Base-by-base conservation (phyloP, 2,888 invertebrate species). In the Epistrophe grossulariae region DNA sequence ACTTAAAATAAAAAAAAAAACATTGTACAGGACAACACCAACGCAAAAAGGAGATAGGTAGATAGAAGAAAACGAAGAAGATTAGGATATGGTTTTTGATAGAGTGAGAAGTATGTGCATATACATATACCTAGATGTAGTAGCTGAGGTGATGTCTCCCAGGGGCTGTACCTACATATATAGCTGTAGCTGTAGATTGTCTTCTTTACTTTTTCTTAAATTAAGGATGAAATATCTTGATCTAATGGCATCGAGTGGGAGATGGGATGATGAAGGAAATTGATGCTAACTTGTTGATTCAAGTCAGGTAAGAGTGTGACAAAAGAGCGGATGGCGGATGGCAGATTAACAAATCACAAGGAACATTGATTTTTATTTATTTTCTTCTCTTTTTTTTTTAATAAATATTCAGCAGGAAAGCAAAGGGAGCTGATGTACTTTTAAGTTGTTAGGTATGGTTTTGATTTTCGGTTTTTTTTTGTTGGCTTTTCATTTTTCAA, bases 151-250 rank as follows among this genome's bases (percentile, higher is more conserved):
- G n/a, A 79, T 72, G 79, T 71, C 60, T 83, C 79, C 87, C 87
- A 38, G 70, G 50, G 87, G 83, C 68, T 24, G n/a, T n/a, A n/a
- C n/a, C n/a, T n/a, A n/a, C n/a, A n/a, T n/a, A n/a, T n/a, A n/a
- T n/a, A n/a, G n/a, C n/a, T n/a, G n/a, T n/a, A n/a, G n/a, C n/a
- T n/a, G 15, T 38, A 72, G 79, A 68, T 83, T 87, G 83, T 66
- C 72, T 83, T 77, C 83, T 76, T 83, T 68, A 72, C 83, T 79
- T 87, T 76, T 83, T 79, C 83, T 87, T 87, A 87, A 87, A 87
- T 87, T 87, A 87, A 83, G 87, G 79, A 83, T 87, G 87, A 87
- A 87, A 87, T 87, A 87, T 83, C 87, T 87, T 83, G 87, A 83
- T 83, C 83, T 87, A 87, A 87, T 87, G 79, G 79, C 55, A 83